Evolutionary conservation across 2,113 vertebrate species (phyloP).

Genomic region (Anthoscopus minutus): DNA sequence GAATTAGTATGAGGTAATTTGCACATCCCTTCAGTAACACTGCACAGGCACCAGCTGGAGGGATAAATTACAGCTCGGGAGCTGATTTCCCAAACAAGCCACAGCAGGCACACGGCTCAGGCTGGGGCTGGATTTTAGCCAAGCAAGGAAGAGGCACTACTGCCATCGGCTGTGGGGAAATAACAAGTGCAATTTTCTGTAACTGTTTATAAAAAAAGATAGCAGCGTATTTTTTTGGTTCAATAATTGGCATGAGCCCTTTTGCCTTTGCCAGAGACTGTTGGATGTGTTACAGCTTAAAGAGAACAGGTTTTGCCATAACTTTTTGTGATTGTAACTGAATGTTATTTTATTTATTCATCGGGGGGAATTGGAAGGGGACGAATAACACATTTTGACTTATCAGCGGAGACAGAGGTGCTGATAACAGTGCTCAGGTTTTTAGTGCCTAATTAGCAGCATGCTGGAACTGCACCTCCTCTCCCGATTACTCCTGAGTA

Average conservation of each 20-base stretch:
- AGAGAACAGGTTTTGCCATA: background rate
- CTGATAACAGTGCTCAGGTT: background rate
- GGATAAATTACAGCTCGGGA: background rate
- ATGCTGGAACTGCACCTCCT: background rate
- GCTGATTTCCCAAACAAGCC: conserved; percentile 37
- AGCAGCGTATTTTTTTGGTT: background rate
- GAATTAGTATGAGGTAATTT: conserved; percentile 31
- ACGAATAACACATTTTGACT: background rate
- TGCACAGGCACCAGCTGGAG: conserved; percentile 40
- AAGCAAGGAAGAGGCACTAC: background rate
- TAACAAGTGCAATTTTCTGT: background rate
- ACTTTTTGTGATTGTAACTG: background rate
- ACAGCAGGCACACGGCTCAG: background rate
- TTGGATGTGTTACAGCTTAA: background rate
- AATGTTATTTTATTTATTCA: background rate
- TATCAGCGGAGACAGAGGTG: background rate
- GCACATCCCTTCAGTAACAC: background rate
- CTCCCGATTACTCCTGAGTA: conserved; percentile 1
- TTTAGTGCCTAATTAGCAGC: background rate
- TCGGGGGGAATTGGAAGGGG: background rate
- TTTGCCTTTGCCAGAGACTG: background rate
- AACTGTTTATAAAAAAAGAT: background rate
- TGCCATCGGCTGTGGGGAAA: background rate
- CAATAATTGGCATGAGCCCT: background rate
- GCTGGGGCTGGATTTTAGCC: background rate